Conservation (phyloP, 2,797 vertebrate species). For the Ispidina picta region DNA sequence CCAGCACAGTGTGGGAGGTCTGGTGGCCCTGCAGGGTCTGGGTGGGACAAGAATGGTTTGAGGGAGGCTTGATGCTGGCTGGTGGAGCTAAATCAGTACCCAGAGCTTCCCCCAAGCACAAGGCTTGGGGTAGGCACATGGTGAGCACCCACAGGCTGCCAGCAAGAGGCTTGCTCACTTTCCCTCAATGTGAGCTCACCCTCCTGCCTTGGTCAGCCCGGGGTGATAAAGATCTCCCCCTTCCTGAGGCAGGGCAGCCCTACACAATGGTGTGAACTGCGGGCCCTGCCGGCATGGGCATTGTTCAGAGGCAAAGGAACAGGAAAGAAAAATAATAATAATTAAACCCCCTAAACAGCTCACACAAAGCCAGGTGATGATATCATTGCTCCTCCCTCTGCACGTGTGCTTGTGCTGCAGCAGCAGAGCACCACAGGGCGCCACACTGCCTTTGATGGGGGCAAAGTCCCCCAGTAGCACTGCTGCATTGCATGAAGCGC, state of each 20-base stretch:
- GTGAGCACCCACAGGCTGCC: neutral
- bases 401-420: neutral
- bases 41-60: neutral
- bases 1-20: neutral
- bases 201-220: rapidly evolving
- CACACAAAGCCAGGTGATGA: conserved; percentile 10
- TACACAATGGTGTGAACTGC: conserved; percentile 63
- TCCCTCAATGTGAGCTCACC: conserved; percentile 13
- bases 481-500: rapidly evolving
- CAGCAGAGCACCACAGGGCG: rapidly evolving
- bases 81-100: neutral
- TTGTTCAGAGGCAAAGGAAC: conserved; percentile 47
- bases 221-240: conserved; percentile 57
- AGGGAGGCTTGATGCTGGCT: neutral
- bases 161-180: neutral
- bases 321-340: conserved; percentile 58
- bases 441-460: rapidly evolving
- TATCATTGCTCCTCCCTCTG: neutral
- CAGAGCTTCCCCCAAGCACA: neutral
- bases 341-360: conserved; percentile 59
- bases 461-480: neutral
- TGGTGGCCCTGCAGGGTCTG: neutral
- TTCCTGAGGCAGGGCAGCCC: conserved; percentile 49
- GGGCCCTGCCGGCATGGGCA: rapidly evolving
- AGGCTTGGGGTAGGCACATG: rapidly evolving